A percentile compares a stretch with the other conserved stretches of the same genome.
Evolutionary conservation across 2,113 vertebrate species (phyloP).

Genomic region (Osmerus mordax): DNA sequence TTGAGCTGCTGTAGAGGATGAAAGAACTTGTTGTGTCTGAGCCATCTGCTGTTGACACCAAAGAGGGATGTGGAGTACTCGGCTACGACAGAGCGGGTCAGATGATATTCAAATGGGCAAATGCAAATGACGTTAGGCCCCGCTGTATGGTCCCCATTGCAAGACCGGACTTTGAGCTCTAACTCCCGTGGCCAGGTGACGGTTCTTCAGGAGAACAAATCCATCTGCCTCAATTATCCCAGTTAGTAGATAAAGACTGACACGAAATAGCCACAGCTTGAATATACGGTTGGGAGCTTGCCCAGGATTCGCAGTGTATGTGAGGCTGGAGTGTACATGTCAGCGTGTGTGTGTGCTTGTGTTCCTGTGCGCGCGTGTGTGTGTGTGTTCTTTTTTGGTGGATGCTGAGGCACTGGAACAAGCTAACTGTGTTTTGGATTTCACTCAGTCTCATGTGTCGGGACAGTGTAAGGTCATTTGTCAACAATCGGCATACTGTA

Average conservation of each 20-base stretch:
- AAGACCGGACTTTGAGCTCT: conserved; percentile 59
- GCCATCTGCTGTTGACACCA: conserved; percentile 40
- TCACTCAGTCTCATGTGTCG: conserved; percentile 6
- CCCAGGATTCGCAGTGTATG: conserved; percentile 19
- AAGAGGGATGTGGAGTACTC: conserved; percentile 52
- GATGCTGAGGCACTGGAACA: conserved; percentile 36
- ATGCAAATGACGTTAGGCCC: conserved; percentile 59
- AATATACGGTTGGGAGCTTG: conserved; percentile 1
- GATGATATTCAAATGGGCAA: conserved; percentile 58
- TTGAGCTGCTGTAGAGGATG: neutral
- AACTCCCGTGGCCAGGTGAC: conserved; percentile 35
- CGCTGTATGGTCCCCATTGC: conserved; percentile 46
- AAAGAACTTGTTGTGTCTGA: conserved; percentile 28
- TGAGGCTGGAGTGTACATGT: conserved; percentile 3
- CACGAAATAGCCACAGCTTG: conserved; percentile 16
- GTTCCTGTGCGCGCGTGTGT: neutral
- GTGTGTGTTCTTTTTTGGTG: conserved; percentile 28
- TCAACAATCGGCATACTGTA: conserved; percentile 9
- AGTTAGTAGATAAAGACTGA: neutral
- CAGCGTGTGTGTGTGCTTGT: conserved; percentile 2
- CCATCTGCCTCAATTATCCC: conserved; percentile 39
- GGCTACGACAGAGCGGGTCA: conserved; percentile 46
- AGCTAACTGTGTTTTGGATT: conserved; percentile 50
- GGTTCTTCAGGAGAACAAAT: conserved; percentile 41
- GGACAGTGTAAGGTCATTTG: conserved; percentile 13